Evolutionary conservation across 1,140 invertebrate species (phyloP).

Genomic region (Sycobia sp.): DNA sequence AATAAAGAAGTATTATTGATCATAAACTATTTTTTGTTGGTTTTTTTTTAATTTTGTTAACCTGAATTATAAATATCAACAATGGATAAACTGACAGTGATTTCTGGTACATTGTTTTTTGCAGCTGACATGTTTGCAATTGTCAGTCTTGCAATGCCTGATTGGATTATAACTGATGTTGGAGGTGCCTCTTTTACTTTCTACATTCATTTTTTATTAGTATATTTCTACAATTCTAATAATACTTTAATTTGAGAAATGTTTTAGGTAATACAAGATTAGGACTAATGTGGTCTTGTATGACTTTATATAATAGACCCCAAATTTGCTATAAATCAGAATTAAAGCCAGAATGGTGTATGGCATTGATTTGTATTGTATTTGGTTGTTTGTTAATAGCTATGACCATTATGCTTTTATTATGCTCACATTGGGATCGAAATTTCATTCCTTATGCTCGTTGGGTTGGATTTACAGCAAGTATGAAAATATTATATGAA

Average conservation of each 20-base stretch:
- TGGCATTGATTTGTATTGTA: conserved; percentile 89
- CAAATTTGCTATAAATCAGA: conserved; percentile 87
- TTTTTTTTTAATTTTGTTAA: neutral
- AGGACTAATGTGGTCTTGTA: conserved; percentile 92
- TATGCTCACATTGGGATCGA: conserved; percentile 87
- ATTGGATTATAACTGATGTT: conserved; percentile 95
- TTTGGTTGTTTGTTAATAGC: conserved; percentile 92
- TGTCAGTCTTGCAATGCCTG: conserved; percentile 89
- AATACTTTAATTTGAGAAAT: conserved; percentile 18
- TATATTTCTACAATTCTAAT: too few species aligned
- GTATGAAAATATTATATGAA: conserved; percentile 64
- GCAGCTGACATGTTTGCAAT: conserved; percentile 93
- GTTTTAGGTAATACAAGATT: conserved; percentile 81
- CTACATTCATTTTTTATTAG: neutral
- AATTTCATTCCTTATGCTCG: conserved; percentile 89
- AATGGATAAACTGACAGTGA: conserved; percentile 92
- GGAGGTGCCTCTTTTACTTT: conserved; percentile 68
- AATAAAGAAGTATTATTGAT: neutral
- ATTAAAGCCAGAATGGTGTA: conserved; percentile 86
- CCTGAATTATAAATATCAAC: conserved; percentile 37
- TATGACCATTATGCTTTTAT: conserved; percentile 84
- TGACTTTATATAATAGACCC: conserved; percentile 87
- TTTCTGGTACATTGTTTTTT: conserved; percentile 89
- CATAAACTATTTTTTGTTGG: neutral
- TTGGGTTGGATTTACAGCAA: conserved; percentile 95